A percentile compares a stretch with the other conserved stretches of the same genome.
Conservation (phyloP, 2,113 vertebrate species). For the Riparia riparia region DNA sequence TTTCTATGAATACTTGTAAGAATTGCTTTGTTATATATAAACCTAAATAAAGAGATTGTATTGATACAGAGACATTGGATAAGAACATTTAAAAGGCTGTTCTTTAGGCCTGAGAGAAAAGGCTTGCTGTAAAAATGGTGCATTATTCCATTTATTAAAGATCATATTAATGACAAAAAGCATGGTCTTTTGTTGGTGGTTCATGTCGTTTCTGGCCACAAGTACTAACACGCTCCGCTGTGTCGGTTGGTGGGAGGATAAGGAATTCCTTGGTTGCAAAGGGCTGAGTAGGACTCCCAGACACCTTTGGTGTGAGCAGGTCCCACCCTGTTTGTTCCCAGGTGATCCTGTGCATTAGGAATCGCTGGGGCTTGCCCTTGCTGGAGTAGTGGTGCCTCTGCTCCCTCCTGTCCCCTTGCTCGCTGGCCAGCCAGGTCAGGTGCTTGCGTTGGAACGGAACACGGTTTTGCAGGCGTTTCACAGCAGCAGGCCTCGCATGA, state of each 20-base stretch:
- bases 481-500: not conserved
- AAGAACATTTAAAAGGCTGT: conserved; percentile 79
- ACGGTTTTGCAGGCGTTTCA: fast-evolving
- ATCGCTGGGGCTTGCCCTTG: not conserved
- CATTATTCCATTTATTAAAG: conserved; percentile 90
- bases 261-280: not conserved
- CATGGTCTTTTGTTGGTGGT: conserved; percentile 44
- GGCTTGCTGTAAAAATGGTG: conserved; percentile 91
- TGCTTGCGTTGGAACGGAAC: not conserved
- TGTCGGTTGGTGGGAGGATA: not conserved
- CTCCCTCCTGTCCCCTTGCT: not conserved
- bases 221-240: not conserved
- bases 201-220: not conserved
- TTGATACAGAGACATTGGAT: conserved; percentile 79
- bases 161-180: conserved; percentile 84
- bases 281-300: not conserved
- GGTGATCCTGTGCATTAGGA: not conserved
- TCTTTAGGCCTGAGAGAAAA: conserved; percentile 80
- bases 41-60: conserved; percentile 86
- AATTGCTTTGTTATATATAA: conserved; percentile 86
- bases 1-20: conserved; percentile 91
- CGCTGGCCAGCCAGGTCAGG: not conserved
- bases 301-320: not conserved
- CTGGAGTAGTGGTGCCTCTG: not conserved
- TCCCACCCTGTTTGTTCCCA: not conserved